These are phyloP conservation scores for Pogonocherus hispidulus DNA, from an alignment of 2,888 invertebrate genomes.

Conservation along the genomic window DNA sequence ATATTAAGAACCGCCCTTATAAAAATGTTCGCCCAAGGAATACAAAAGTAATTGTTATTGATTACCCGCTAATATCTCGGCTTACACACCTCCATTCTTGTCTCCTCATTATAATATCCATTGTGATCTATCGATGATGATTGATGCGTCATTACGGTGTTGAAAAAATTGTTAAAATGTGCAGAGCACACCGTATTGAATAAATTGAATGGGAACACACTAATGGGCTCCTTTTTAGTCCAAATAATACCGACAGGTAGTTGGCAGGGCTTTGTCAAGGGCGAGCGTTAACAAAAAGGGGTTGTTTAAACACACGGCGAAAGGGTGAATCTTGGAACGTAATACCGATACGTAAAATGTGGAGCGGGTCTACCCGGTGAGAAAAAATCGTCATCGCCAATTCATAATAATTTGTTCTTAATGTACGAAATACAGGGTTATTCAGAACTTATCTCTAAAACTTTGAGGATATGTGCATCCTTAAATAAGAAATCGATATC, in stretches of 20 bases:
- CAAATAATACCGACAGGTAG: slow-evolving; percentile 27
- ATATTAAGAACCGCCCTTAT: too few relatives aligned
- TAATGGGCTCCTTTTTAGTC: slow-evolving; percentile 24
- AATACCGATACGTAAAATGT: background rate
- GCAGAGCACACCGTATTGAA: slow-evolving; percentile 29
- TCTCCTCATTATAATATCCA: background rate
- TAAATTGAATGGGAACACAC: slow-evolving; percentile 21
- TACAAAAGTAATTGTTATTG: slow-evolving; percentile 20
- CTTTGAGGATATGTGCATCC: too few relatives aligned
- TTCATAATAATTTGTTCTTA: background rate
- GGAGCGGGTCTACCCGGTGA: background rate
- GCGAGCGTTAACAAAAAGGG: slow-evolving; percentile 40
- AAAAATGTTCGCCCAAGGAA: background rate
- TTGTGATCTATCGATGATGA: slow-evolving; percentile 26
- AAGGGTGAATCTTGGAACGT: slow-evolving; percentile 37
- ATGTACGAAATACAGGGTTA: too few relatives aligned
- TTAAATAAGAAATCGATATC: too few relatives aligned
- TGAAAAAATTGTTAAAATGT: slow-evolving; percentile 27
- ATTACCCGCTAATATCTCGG: slow-evolving; percentile 20
- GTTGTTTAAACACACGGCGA: slow-evolving; percentile 41
- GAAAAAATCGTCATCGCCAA: background rate
- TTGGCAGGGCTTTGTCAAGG: slow-evolving; percentile 22
- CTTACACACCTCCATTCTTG: slow-evolving; percentile 20
- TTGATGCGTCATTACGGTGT: slow-evolving; percentile 26
- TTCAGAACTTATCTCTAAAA: too few relatives aligned